These are phyloP conservation scores for Torymus texanus DNA, from an alignment of 2,888 invertebrate species.

Conservation along the genomic window DNA sequence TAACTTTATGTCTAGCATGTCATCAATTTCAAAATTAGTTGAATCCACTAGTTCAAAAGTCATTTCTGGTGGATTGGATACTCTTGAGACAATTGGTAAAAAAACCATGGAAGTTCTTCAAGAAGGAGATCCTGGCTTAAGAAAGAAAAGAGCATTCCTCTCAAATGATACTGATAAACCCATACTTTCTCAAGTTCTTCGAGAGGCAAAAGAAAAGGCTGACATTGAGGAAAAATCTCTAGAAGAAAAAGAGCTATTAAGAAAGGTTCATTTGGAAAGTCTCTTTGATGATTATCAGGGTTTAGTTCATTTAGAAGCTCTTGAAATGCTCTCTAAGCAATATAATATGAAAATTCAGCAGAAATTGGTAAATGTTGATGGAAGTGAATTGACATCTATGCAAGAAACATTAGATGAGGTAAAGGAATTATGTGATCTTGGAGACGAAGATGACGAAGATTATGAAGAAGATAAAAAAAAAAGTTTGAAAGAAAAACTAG, in stretches of 20 bases:
- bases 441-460: slow-evolving; percentile 81
- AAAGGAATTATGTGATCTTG: slow-evolving; percentile 85
- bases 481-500: slow-evolving; percentile 78
- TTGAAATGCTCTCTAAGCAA: slow-evolving; percentile 92
- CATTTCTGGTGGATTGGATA: slow-evolving; percentile 85
- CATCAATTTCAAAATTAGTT: slow-evolving; percentile 81
- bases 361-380: slow-evolving; percentile 78
- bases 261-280: slow-evolving; percentile 83
- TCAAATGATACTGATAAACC: slow-evolving; percentile 80
- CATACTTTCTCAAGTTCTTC: slow-evolving; percentile 80
- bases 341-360: slow-evolving; percentile 85
- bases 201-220: slow-evolving; percentile 84
- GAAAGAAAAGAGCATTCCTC: slow-evolving; percentile 85
- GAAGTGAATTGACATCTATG: slow-evolving; percentile 80
- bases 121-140: slow-evolving; percentile 92
- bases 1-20: slow-evolving; percentile 81
- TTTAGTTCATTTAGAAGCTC: slow-evolving; percentile 90
- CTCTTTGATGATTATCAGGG: slow-evolving; percentile 93
- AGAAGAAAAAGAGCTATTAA: slow-evolving; percentile 74
- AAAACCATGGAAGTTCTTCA: slow-evolving; percentile 95
- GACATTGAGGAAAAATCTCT: slow-evolving; percentile 78
- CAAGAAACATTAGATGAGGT: slow-evolving; percentile 88
- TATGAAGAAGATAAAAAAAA: slow-evolving; percentile 76
- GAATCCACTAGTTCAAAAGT: slow-evolving; percentile 85
- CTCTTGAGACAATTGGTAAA: slow-evolving; percentile 94